Evolutionary conservation across 2,888 invertebrate genomes (phyloP), one percentile per base, ranked within the genome.

Genomic region (Lathronympha strigana): DNA sequence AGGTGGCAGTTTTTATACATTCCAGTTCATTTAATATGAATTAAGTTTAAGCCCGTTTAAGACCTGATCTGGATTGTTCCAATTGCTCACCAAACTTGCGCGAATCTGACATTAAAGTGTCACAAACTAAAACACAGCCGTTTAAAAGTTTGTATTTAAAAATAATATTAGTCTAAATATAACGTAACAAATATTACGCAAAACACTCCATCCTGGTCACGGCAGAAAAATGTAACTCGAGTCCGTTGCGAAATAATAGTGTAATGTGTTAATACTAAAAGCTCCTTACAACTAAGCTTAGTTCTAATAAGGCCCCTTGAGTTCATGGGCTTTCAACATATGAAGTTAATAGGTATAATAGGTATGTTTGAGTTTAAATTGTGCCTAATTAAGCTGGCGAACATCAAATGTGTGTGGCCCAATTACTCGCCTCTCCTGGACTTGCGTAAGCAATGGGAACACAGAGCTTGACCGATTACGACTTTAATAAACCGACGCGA

Each of bases 401-500:
- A n/a, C n/a, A n/a, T n/a, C n/a, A n/a, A n/a, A n/a, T n/a, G n/a
- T n/a, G n/a, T n/a, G n/a, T n/a, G n/a, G n/a, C 13, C 13, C 8
- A 3, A 33, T 13, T 13, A 36, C 36, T 43, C 43, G 19, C 3
- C 13, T 40, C 0, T 8, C 43, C 8, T n/a, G 11, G 9, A 11
- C 21, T 47, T n/a, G 23, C 23, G n/a, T 4, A 21, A 13, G 4
- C 47, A 9, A 13, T 25, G 8, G 23, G 47, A 47, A 47, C 8
- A 47, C n/a, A 19, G 9, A 17, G 9, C 19, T 23, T 23, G 23
- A 47, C 23, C 47, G 47, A 47, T 47, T 47, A 47, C 23, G 47
- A 47, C 47, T 43, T 43, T 21, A 43, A 43, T 43, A 43, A 47
- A 47, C n/a, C 47, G 23, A 47, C 6, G 47, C 47, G 23, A 23